These are phyloP conservation scores for Staurois parvus DNA, from an alignment of 2,797 vertebrate species.

Conservation along the genomic window DNA sequence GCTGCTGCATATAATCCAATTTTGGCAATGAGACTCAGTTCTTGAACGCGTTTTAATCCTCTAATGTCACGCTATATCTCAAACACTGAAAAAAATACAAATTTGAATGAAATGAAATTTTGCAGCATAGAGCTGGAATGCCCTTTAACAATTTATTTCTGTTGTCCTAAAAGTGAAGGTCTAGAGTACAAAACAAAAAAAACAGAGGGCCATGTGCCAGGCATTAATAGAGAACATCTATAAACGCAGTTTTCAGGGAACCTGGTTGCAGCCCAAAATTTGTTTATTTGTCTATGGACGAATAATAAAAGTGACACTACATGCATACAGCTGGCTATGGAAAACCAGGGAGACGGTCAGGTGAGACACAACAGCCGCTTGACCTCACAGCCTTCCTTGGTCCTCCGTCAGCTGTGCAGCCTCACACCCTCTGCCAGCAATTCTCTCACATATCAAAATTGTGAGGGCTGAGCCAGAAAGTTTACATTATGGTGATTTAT, in stretches of 20 bases:
- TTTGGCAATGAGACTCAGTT: too few relatives aligned
- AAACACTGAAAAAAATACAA: too few relatives aligned
- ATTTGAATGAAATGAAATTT: too few relatives aligned
- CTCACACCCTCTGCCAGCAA: slow-evolving; percentile 23
- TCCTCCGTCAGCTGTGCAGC: slow-evolving; percentile 54
- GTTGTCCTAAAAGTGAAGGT: background rate
- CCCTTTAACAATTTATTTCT: background rate
- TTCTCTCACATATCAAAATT: slow-evolving; percentile 60
- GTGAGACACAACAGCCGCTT: slow-evolving; percentile 7
- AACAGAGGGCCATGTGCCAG: background rate
- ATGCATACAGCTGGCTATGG: background rate
- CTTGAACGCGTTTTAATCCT: background rate
- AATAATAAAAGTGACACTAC: slow-evolving; percentile 5
- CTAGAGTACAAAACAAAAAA: background rate
- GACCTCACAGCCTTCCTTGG: background rate
- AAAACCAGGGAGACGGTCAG: background rate
- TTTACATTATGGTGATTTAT: slow-evolving; percentile 62
- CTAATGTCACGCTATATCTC: background rate
- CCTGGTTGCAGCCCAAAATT: background rate
- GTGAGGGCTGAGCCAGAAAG: slow-evolving; percentile 56
- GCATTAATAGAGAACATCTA: background rate
- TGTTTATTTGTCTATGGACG: background rate
- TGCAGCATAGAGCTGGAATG: background rate
- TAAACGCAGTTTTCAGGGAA: background rate
- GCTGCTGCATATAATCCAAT: too few relatives aligned